Evolutionary conservation across 2,888 invertebrate species (phyloP).

Genomic region (Aspidiotus destructor): DNA sequence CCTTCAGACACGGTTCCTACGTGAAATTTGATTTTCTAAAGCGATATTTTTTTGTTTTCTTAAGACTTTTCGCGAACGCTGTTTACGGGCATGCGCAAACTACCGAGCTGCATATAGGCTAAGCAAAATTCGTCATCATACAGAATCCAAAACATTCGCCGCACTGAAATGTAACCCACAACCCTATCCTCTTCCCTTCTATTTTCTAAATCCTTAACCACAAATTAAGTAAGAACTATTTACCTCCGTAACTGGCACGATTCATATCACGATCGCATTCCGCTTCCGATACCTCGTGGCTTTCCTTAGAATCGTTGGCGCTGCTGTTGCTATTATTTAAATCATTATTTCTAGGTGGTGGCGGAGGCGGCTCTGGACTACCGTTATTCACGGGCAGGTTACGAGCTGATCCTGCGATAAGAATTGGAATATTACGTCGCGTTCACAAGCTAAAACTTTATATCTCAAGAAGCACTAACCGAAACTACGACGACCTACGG

Average conservation of each 20-base stretch:
- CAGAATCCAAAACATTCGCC: no score
- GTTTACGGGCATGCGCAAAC: no score
- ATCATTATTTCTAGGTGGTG: slow-evolving; percentile 72
- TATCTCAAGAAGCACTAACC: slow-evolving; percentile 37
- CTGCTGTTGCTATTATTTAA: slow-evolving; percentile 57
- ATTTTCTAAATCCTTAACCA: background rate
- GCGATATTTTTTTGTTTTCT: no score
- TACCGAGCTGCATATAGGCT: no score
- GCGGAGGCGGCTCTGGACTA: slow-evolving; percentile 63
- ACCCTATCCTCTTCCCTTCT: no score
- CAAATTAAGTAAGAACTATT: slow-evolving; percentile 40
- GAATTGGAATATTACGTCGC: slow-evolving; percentile 5
- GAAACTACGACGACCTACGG: slow-evolving; percentile 51
- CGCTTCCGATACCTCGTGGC: slow-evolving; percentile 87
- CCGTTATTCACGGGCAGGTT: slow-evolving; percentile 47
- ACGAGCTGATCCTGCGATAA: slow-evolving; percentile 46
- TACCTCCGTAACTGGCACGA: slow-evolving; percentile 71
- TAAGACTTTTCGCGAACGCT: no score
- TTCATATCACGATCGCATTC: slow-evolving; percentile 75
- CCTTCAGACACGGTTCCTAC: no score
- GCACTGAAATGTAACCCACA: no score
- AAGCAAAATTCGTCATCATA: no score
- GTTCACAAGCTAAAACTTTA: background rate
- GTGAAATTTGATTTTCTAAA: no score
- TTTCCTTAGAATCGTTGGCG: slow-evolving; percentile 88